Conservation (phyloP, 1,140 invertebrate species). For the Ooceraea biroi region DNA sequence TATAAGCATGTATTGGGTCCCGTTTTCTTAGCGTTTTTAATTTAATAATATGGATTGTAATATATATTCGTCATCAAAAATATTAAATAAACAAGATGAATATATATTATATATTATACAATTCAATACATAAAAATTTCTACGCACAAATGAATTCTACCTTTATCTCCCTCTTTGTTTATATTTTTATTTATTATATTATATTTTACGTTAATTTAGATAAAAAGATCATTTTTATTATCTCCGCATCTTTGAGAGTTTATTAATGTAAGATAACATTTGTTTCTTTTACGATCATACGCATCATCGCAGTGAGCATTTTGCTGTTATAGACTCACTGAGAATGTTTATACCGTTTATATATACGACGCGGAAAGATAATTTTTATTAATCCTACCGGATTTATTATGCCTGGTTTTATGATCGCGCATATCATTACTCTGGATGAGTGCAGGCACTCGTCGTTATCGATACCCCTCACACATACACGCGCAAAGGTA, state of each 20-base stretch:
- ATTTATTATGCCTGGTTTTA: slow-evolving; percentile 65
- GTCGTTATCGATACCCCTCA: slow-evolving; percentile 44
- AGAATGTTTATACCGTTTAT: slow-evolving; percentile 8
- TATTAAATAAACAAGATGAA: too few relatives aligned
- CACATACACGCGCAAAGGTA: background rate
- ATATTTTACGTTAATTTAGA: slow-evolving; percentile 11
- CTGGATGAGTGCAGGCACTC: slow-evolving; percentile 40
- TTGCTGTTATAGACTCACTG: slow-evolving; percentile 13
- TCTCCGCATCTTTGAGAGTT: slow-evolving; percentile 14
- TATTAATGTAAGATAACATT: slow-evolving; percentile 35
- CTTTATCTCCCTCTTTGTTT: too few relatives aligned
- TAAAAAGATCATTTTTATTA: slow-evolving; percentile 17
- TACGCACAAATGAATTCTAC: too few relatives aligned
- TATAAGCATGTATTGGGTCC: background rate
- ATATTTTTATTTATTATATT: background rate
- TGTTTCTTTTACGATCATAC: slow-evolving; percentile 35
- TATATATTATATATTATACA: too few relatives aligned
- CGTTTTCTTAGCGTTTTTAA: too few relatives aligned
- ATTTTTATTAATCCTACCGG: slow-evolving; percentile 64
- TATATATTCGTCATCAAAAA: too few relatives aligned
- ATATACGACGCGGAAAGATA: slow-evolving; percentile 27
- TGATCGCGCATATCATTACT: slow-evolving; percentile 52
- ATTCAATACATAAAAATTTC: too few relatives aligned
- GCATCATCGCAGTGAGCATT: slow-evolving; percentile 27
- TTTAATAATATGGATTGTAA: too few relatives aligned